Conservation (phyloP, 2,888 invertebrate genomes). For the Scaptodrosophila latifasciaeformis region DNA sequence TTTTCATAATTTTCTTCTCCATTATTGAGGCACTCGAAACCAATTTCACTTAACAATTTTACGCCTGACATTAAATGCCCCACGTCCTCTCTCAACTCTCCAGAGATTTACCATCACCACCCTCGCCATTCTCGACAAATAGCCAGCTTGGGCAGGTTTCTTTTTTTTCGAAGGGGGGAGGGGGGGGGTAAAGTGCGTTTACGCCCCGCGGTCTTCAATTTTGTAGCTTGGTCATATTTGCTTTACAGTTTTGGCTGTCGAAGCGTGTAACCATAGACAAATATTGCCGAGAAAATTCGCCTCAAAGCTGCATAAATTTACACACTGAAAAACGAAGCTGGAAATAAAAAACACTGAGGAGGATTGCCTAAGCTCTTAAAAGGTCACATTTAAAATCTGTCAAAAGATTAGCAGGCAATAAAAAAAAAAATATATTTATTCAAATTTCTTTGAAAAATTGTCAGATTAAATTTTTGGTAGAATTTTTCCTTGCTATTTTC, state of each 20-base stretch:
- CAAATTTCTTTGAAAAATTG: not conserved
- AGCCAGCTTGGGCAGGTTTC: no score
- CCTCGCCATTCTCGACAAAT: no score
- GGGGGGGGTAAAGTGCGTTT: conserved; percentile 55
- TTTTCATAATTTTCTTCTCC: conserved; percentile 68
- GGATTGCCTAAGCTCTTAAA: conserved; percentile 61
- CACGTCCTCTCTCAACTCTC: conserved; percentile 35
- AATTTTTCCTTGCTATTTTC: no score
- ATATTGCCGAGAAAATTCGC: conserved; percentile 58
- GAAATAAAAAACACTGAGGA: no score
- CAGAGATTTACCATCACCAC: not conserved
- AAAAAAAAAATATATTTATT: no score
- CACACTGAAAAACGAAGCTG: conserved; percentile 55
- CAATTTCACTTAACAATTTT: conserved; percentile 41
- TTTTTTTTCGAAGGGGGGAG: no score
- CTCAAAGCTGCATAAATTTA: conserved; percentile 67
- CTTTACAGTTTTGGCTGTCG: conserved; percentile 65
- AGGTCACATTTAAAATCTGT: conserved; percentile 37
- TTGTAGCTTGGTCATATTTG: conserved; percentile 47
- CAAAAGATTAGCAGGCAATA: conserved; percentile 55
- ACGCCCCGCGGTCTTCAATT: conserved; percentile 35
- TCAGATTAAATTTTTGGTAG: not conserved
- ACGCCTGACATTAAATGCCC: conserved; percentile 17
- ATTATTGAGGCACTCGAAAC: conserved; percentile 65
- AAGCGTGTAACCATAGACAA: conserved; percentile 66